Percentiles rank a stretch among this genome's conserved stretches.
These are phyloP conservation scores for Panagrolaimus sp. DNA, from an alignment of 1,140 invertebrate genomes.

Conservation along the genomic window DNA sequence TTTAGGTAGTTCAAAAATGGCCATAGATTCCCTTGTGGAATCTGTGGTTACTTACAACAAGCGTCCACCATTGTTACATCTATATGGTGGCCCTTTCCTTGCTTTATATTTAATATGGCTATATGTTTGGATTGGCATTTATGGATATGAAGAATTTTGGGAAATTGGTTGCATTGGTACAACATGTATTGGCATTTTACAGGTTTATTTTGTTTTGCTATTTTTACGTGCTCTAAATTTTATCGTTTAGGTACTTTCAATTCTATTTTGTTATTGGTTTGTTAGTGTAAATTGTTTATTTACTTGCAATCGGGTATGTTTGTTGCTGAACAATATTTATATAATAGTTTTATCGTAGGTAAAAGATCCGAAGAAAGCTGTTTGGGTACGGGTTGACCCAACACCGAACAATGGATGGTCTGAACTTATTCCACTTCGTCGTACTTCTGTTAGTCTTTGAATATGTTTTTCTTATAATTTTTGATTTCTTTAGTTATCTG, in stretches of 20 bases:
- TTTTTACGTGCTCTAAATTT: too few species aligned
- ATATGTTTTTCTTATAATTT: too few species aligned
- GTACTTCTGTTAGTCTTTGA: slow-evolving; percentile 46
- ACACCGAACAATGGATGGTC: slow-evolving; percentile 93
- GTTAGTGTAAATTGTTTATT: slow-evolving; percentile 81
- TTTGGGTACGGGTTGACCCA: slow-evolving; percentile 85
- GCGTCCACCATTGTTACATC: slow-evolving; percentile 12
- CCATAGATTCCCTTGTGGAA: slow-evolving; percentile 18
- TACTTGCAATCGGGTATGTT: slow-evolving; percentile 69
- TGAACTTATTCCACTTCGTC: slow-evolving; percentile 78
- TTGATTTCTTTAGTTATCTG: slow-evolving; percentile 15
- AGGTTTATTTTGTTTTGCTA: slow-evolving; percentile 65
- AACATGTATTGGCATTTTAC: slow-evolving; percentile 69
- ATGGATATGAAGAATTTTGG: slow-evolving; percentile 71
- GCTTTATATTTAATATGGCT: slow-evolving; percentile 74
- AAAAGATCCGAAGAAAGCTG: slow-evolving; percentile 71
- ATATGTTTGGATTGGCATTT: slow-evolving; percentile 78
- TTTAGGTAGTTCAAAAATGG: not conserved
- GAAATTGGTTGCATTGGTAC: slow-evolving; percentile 85
- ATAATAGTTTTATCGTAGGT: slow-evolving; percentile 64
- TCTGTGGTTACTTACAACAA: slow-evolving; percentile 12
- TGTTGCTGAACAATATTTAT: slow-evolving; percentile 53
- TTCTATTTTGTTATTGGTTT: slow-evolving; percentile 93
- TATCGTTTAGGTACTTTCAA: slow-evolving; percentile 65
- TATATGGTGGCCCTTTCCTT: not conserved